A percentile compares a stretch with the other conserved stretches of the same genome.
Conservation (phyloP, 1,140 invertebrate species). For the Papilio polyxenes region DNA sequence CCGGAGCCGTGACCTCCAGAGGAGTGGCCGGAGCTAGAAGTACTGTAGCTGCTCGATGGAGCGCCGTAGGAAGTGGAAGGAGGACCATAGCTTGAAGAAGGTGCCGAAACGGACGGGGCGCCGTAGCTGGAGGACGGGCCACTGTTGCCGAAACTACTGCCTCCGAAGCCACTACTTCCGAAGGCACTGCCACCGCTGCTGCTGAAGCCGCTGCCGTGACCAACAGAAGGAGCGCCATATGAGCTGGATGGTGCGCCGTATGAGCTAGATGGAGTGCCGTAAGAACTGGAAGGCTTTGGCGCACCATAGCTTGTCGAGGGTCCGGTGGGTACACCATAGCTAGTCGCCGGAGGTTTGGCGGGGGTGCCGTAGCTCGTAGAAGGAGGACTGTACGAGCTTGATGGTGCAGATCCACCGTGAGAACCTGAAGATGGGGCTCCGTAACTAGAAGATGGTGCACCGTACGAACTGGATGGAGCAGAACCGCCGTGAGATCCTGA, state of each 20-base stretch:
- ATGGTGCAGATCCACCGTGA: slow-evolving; percentile 46
- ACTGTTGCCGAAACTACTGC: slow-evolving; percentile 58
- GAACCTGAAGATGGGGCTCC: slow-evolving; percentile 57
- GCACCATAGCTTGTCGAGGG: slow-evolving; percentile 66
- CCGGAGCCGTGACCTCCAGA: slow-evolving; percentile 59
- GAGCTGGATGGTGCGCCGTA: slow-evolving; percentile 70
- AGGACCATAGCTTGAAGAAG: slow-evolving; percentile 70
- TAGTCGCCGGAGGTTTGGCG: slow-evolving; percentile 70
- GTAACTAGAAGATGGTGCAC: slow-evolving; percentile 50
- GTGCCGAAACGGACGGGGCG: slow-evolving; percentile 66
- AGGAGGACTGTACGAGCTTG: slow-evolving; percentile 69
- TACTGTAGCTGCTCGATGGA: slow-evolving; percentile 72
- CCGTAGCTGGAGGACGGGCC: slow-evolving; percentile 69
- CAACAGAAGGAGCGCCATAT: slow-evolving; percentile 56
- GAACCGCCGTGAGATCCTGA: slow-evolving; percentile 59
- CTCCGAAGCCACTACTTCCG: slow-evolving; percentile 63
- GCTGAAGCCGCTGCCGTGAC: slow-evolving; percentile 58
- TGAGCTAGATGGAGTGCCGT: slow-evolving; percentile 56
- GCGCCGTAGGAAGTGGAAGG: slow-evolving; percentile 66
- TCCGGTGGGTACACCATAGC: slow-evolving; percentile 77
- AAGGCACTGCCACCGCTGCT: slow-evolving; percentile 57
- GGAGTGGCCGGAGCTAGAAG: slow-evolving; percentile 55
- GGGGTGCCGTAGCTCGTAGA: slow-evolving; percentile 65
- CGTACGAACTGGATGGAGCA: slow-evolving; percentile 72
- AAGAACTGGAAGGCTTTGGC: slow-evolving; percentile 64